These are phyloP conservation scores for Charadrius vociferus DNA, from an alignment of 2,113 vertebrate genomes.

Conservation along the genomic window DNA sequence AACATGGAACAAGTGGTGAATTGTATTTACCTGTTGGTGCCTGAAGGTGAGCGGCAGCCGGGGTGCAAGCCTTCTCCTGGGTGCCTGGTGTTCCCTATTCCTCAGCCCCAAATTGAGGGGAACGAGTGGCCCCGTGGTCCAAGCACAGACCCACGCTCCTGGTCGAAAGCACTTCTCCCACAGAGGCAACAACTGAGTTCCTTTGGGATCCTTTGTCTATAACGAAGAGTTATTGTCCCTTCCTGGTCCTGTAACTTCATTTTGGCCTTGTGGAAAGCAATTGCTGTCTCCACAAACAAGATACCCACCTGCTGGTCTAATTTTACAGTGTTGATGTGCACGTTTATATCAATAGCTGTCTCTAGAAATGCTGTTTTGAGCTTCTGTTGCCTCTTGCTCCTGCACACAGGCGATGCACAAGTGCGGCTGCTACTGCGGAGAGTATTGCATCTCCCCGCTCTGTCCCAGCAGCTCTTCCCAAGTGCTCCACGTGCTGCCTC, in stretches of 20 bases:
- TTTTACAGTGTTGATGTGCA: neutral
- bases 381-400: neutral
- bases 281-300: neutral
- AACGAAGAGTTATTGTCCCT: neutral
- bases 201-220: neutral
- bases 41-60: neutral
- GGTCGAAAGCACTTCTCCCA: neutral
- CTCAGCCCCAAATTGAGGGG: neutral
- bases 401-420: neutral
- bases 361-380: neutral
- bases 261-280: neutral
- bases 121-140: accelerated
- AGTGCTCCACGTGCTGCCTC: neutral
- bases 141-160: neutral
- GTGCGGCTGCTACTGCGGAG: neutral
- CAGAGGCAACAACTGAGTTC: neutral
- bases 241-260: neutral
- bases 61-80: neutral
- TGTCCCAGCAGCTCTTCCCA: neutral
- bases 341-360: neutral
- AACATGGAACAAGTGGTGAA: neutral
- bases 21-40: neutral
- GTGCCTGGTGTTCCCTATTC: neutral
- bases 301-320: constrained; percentile 19
- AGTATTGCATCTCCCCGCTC: neutral